Evolutionary conservation across 2,113 vertebrate genomes (phyloP).

Genomic region (Trachemys scripta): DNA sequence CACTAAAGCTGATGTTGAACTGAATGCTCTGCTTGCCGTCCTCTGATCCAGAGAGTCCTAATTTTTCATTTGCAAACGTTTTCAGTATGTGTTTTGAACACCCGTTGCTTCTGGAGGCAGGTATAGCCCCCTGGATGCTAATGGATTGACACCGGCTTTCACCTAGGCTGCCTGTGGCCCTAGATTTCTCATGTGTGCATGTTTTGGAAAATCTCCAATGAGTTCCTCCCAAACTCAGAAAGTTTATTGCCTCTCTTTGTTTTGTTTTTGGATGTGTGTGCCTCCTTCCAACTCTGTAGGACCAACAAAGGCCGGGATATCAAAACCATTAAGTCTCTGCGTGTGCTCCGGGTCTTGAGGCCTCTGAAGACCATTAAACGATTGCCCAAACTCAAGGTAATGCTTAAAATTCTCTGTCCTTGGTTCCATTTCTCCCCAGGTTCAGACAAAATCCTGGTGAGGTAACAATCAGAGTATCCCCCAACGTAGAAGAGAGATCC

Average conservation of each 20-base stretch:
- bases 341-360: constrained; percentile 94
- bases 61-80: not conserved
- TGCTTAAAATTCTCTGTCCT: not conserved
- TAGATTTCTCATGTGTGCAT: not conserved
- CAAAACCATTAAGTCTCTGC: constrained; percentile 98
- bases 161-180: not conserved
- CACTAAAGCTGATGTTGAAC: not conserved
- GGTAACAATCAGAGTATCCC: not conserved
- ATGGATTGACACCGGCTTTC: accelerated
- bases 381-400: constrained; percentile 98
- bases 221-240: not conserved
- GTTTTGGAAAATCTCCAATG: not conserved
- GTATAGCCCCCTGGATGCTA: not conserved
- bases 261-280: constrained; percentile 40
- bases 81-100: accelerated
- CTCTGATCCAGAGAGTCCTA: not conserved
- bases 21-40: not conserved
- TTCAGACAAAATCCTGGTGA: not conserved
- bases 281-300: constrained; percentile 62
- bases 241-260: not conserved
- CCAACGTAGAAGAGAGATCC: not conserved
- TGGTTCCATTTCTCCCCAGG: not conserved
- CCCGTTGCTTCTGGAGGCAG: accelerated
- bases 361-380: constrained; percentile 98
- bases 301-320: constrained; percentile 98